Percentiles rank a stretch among this genome's conserved stretches.
phyloP scores from a whole-genome alignment of 2,888 invertebrate genomes.

The Lordiphosa fenestrarum region DNA sequence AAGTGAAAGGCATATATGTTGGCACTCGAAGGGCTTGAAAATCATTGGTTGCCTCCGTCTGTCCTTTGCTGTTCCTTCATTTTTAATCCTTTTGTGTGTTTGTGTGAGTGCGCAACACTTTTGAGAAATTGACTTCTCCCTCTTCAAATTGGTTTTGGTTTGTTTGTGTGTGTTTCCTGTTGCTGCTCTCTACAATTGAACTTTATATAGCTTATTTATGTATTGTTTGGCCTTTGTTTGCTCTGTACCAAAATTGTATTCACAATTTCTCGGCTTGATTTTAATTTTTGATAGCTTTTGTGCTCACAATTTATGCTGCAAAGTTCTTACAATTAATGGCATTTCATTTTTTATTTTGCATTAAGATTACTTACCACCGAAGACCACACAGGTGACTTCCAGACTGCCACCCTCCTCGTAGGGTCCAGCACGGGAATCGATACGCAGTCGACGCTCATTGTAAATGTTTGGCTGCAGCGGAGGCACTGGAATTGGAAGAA shows the following conservation, averaged over 20 bases:
- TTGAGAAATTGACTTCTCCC: slow-evolving; percentile 56
- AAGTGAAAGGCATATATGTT: slow-evolving; percentile 35
- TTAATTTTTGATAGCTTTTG: slow-evolving; percentile 59
- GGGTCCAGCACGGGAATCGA: slow-evolving; percentile 84
- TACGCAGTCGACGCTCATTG: slow-evolving; percentile 85
- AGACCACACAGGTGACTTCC: slow-evolving; percentile 86
- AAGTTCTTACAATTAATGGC: slow-evolving; percentile 53
- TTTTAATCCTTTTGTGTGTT: slow-evolving; percentile 67
- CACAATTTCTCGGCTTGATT: slow-evolving; percentile 46
- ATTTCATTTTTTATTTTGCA: slow-evolving; percentile 17
- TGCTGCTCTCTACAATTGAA: slow-evolving; percentile 49
- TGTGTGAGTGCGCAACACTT: slow-evolving; percentile 43
- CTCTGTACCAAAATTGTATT: slow-evolving; percentile 37
- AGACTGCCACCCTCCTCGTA: slow-evolving; percentile 87
- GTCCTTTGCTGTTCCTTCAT: slow-evolving; percentile 6
- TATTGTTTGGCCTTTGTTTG: slow-evolving; percentile 19
- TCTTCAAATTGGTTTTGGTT: slow-evolving; percentile 51
- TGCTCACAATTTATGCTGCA: slow-evolving; percentile 55
- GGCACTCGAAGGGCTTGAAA: slow-evolving; percentile 17
- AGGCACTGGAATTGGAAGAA: slow-evolving; percentile 82
- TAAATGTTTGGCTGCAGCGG: slow-evolving; percentile 86
- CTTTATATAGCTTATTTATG: slow-evolving; percentile 55
- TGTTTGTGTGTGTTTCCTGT: slow-evolving; percentile 37
- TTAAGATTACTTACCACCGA: slow-evolving; percentile 83
- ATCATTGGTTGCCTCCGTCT: slow-evolving; percentile 13